phyloP scores from a whole-genome alignment of 2,113 vertebrate genomes.

The Heloderma charlesbogerti region DNA sequence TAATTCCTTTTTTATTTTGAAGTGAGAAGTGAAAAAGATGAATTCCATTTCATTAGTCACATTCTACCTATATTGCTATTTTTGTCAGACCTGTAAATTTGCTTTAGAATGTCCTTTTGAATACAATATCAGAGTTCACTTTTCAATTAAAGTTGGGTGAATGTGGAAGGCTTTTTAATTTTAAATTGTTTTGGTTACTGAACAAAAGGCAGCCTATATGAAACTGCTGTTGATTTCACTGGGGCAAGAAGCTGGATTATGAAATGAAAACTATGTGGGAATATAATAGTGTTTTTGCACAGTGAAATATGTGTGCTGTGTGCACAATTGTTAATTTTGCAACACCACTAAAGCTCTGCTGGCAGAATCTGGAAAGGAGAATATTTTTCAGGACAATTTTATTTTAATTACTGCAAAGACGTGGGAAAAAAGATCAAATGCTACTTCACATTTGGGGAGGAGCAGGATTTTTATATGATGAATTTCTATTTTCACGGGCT shows the following conservation, averaged over 20 bases:
- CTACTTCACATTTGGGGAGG: constrained; percentile 75
- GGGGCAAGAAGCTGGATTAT: constrained; percentile 20
- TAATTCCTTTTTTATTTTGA: constrained; percentile 45
- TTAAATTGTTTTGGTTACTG: not conserved
- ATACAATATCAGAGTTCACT: not conserved
- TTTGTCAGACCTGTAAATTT: not conserved
- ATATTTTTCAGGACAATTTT: constrained; percentile 65
- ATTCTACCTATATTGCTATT: not conserved
- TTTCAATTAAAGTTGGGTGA: constrained; percentile 25
- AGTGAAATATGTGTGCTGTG: constrained; percentile 50
- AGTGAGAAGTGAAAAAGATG: constrained; percentile 14
- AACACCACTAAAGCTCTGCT: constrained; percentile 23
- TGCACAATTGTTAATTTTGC: constrained; percentile 62
- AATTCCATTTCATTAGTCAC: not conserved
- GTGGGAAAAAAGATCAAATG: constrained; percentile 71
- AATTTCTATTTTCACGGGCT: constrained; percentile 72
- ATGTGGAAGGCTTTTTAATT: not conserved
- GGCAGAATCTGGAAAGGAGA: not conserved
- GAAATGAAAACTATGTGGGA: constrained; percentile 29
- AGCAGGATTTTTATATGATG: constrained; percentile 67
- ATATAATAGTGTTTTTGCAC: constrained; percentile 21
- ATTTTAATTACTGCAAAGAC: constrained; percentile 76
- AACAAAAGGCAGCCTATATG: not conserved
- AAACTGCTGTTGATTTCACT: not conserved
- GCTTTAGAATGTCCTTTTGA: constrained; percentile 34